phyloP scores from a whole-genome alignment of 2,888 invertebrate genomes.

The Lepidochitona cinerea region DNA sequence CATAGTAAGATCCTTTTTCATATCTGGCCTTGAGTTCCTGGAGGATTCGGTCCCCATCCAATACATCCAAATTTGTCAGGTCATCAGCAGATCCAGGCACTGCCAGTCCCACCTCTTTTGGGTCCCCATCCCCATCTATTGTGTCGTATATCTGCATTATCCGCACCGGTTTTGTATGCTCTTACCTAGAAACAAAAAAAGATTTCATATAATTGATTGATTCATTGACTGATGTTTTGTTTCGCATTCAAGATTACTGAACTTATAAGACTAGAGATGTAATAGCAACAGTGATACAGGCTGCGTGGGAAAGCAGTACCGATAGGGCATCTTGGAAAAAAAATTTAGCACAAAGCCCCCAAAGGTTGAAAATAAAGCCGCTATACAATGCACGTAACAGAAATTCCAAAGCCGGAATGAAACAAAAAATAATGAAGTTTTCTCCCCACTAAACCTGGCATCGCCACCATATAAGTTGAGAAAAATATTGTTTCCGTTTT shows the following conservation, averaged over 20 bases:
- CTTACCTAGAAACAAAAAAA: background rate
- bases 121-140: slow-evolving; percentile 5
- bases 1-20: background rate
- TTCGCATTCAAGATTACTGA: background rate
- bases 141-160: slow-evolving; percentile 4
- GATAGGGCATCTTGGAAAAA: no score
- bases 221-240: background rate
- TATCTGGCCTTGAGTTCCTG: slow-evolving; percentile 7
- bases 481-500: no score
- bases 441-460: no score
- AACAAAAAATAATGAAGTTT: no score
- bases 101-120: background rate
- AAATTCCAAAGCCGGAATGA: no score
- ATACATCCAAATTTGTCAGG: background rate
- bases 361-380: no score
- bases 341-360: no score
- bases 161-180: background rate
- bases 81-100: slow-evolving; percentile 3
- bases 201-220: background rate
- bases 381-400: no score
- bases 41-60: background rate
- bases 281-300: no score
- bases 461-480: no score
- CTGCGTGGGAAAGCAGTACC: no score
- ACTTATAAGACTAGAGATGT: no score